Evolutionary conservation across 2,888 invertebrate species (phyloP), one percentile per base, ranked within the genome.

Genomic region (Apamea anceps): DNA sequence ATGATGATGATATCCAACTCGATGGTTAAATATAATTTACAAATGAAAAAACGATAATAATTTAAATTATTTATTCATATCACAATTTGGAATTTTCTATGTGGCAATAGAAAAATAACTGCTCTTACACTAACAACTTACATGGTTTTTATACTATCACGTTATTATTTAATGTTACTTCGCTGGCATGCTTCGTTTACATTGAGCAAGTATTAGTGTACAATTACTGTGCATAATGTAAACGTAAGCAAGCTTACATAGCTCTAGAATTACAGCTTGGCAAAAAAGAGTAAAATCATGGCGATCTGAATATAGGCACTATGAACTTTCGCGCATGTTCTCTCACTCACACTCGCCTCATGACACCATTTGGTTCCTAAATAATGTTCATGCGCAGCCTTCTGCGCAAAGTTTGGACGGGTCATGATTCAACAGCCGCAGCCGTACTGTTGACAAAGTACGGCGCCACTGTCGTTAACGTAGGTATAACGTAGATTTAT

Each of bases 21-120:
- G 13, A 57, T 48, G 18, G n/a, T 37, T 28, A 18, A 42, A 15
- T 54, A 67, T 12, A 66, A 73, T 45, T 2, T 21, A 71, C 25
- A 71, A 77, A 68, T n/a, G 42, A 68, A 68, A 48, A 77, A 48
- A 71, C 60, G 0, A 57, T 28, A 15, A 73, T 77, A 32, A 82
- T 85, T 88, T 85, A 84, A 90, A 79, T 86, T 74, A 82, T 93
- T 93, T 93, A 94, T 93, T 93, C 80, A 89, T 93, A 94, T 94
- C 93, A 94, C 94, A 94, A 92, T 91, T 91, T 90, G 81, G 86
- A 89, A 88, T 88, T 90, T 91, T 91, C 86, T 89, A 90, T 76
- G 82, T 78, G 80, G 84, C 72, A 77, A 88, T 92, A 92, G 88
- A 93, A 93, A 92, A 92, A 91, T 92, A 91, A 90, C 87, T 79